These are phyloP conservation scores for Chromobotia macracanthus DNA, from an alignment of 2,797 vertebrate genomes.

Conservation along the genomic window DNA sequence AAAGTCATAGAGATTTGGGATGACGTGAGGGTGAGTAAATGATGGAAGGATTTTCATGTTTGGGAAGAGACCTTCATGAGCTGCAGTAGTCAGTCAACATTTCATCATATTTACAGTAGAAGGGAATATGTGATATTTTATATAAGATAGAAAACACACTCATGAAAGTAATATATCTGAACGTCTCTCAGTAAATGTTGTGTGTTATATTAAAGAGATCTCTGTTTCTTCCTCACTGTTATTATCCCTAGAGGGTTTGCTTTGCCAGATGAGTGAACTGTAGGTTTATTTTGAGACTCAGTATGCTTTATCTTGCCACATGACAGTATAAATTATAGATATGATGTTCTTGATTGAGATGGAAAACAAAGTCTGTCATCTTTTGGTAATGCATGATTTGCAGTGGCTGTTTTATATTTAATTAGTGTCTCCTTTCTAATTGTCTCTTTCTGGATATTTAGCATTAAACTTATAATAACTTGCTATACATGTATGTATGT, in stretches of 20 bases:
- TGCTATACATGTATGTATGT: not conserved
- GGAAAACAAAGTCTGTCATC: not conserved
- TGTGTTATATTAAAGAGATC: constrained; percentile 11
- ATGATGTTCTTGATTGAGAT: constrained; percentile 22
- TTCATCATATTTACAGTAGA: constrained; percentile 15
- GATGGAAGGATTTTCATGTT: too few species aligned
- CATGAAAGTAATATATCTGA: constrained; percentile 10
- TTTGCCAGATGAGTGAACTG: constrained; percentile 46
- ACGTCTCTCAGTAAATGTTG: constrained; percentile 3
- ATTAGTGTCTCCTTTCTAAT: constrained; percentile 8
- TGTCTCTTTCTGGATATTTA: not conserved
- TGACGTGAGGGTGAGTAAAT: too few species aligned
- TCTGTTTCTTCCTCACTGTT: constrained; percentile 23
- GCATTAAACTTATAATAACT: constrained; percentile 1
- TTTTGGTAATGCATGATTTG: constrained; percentile 12
- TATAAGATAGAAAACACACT: not conserved
- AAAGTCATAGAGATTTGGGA: too few species aligned
- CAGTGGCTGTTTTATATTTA: constrained; percentile 25
- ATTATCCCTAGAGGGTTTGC: constrained; percentile 37
- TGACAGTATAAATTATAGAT: constrained; percentile 27
- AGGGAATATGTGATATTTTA: not conserved
- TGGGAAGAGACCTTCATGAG: constrained; percentile 1
- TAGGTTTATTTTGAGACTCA: constrained; percentile 34
- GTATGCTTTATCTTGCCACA: constrained; percentile 17
- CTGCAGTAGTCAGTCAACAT: constrained; percentile 26